phyloP scores from a whole-genome alignment of 2,797 vertebrate genomes.

The Botia almorhae region DNA sequence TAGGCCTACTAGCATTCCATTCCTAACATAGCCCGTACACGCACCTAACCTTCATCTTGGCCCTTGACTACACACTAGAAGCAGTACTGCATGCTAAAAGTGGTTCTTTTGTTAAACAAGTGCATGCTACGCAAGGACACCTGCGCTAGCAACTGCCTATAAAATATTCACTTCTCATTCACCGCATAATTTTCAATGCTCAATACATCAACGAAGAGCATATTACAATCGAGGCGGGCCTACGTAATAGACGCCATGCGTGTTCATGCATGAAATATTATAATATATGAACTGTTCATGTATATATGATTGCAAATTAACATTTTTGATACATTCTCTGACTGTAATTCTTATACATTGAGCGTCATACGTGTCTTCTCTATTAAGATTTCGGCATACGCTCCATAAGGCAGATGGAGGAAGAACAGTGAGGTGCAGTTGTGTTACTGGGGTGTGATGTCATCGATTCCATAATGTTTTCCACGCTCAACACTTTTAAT shows the following conservation, averaged over 20 bases:
- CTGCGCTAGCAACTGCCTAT: background rate
- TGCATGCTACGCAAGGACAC: background rate
- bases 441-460: constrained; percentile 27
- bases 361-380: background rate
- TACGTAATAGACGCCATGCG: background rate
- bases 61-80: background rate
- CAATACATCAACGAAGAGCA: background rate
- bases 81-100: background rate
- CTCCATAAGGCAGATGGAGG: constrained; percentile 17
- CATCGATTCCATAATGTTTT: constrained; percentile 49
- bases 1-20: too few species aligned
- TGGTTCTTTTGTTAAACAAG: background rate
- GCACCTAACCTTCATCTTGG: background rate
- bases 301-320: background rate
- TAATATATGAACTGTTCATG: background rate
- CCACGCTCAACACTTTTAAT: constrained; percentile 64
- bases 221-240: background rate
- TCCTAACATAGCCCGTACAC: background rate
- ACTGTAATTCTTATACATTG: background rate
- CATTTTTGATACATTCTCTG: background rate
- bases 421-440: background rate
- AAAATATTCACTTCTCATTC: background rate
- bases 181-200: background rate
- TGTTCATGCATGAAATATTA: constrained; percentile 22
- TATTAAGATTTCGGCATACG: background rate